These are phyloP conservation scores for Mus spicilegus DNA, from an alignment of 2,113 vertebrate genomes.

Conservation along the genomic window DNA sequence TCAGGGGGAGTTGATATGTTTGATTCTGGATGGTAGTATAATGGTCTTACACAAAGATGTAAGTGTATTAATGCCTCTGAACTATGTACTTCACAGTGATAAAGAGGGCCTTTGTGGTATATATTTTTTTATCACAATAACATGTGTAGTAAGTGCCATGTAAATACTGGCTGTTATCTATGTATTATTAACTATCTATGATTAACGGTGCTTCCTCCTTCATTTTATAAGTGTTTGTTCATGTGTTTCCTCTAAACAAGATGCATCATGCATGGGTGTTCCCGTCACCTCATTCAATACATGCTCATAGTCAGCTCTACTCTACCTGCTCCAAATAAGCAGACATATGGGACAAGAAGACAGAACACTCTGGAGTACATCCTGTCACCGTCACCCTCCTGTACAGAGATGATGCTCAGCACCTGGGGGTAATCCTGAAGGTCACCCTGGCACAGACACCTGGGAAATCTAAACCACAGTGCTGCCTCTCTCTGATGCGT, in stretches of 20 bases:
- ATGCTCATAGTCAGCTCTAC: neutral
- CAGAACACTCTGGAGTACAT: neutral
- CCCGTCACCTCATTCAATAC: neutral
- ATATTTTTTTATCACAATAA: neutral
- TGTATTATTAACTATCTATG: neutral
- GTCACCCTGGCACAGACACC: neutral
- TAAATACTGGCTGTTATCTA: neutral
- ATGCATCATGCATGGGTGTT: neutral
- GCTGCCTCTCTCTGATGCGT: neutral
- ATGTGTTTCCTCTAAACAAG: neutral
- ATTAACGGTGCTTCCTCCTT: neutral
- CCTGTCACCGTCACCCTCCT: neutral
- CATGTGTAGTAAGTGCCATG: neutral
- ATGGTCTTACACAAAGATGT: neutral
- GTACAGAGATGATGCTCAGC: neutral
- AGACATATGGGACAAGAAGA: neutral
- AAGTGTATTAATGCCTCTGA: neutral
- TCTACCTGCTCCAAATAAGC: neutral
- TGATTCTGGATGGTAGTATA: neutral
- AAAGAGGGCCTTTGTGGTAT: neutral
- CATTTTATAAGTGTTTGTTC: slow-evolving; percentile 20
- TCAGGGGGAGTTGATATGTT: neutral
- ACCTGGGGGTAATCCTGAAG: neutral
- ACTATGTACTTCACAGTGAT: neutral
- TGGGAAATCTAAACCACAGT: neutral